phyloP scores from a whole-genome alignment of 53 echinoderm and acorn worm genomes.

The Holothuria scabra region DNA sequence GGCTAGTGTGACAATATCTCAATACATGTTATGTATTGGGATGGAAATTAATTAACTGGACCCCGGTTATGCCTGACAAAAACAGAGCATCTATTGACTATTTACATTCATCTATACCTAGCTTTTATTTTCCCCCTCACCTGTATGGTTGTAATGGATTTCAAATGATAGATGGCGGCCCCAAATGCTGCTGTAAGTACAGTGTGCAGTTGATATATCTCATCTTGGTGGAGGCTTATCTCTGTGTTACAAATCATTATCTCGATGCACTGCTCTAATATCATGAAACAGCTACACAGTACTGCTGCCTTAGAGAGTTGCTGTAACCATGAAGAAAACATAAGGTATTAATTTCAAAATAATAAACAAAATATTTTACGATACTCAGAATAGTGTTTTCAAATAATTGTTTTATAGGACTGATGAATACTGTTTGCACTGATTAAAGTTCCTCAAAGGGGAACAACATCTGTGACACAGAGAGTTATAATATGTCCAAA shows the following conservation, averaged over 20 bases:
- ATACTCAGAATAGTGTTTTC: background rate
- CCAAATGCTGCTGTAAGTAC: conserved; percentile 92
- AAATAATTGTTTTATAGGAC: background rate
- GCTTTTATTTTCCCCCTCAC: conserved; percentile 33
- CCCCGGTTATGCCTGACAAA: too few species aligned
- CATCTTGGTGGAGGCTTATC: conserved; percentile 30
- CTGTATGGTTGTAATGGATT: conserved; percentile 59
- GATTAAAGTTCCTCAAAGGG: too few species aligned
- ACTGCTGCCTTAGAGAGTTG: conserved; percentile 72
- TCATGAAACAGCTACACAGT: conserved; percentile 75
- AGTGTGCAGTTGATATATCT: conserved; percentile 71
- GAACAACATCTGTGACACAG: too few species aligned
- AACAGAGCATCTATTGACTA: too few species aligned
- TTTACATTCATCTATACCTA: too few species aligned
- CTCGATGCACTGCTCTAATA: conserved; percentile 78
- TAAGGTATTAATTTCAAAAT: too few species aligned
- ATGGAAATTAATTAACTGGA: too few species aligned
- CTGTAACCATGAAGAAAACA: conserved; percentile 33
- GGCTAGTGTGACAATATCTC: too few species aligned
- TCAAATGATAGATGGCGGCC: conserved; percentile 77
- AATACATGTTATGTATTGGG: too few species aligned
- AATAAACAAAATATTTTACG: background rate
- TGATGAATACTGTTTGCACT: too few species aligned
- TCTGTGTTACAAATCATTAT: conserved; percentile 77
- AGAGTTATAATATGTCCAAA: too few species aligned